These are phyloP conservation scores for Pollenia angustigena DNA, from an alignment of 2,888 invertebrate species.

Conservation along the genomic window DNA sequence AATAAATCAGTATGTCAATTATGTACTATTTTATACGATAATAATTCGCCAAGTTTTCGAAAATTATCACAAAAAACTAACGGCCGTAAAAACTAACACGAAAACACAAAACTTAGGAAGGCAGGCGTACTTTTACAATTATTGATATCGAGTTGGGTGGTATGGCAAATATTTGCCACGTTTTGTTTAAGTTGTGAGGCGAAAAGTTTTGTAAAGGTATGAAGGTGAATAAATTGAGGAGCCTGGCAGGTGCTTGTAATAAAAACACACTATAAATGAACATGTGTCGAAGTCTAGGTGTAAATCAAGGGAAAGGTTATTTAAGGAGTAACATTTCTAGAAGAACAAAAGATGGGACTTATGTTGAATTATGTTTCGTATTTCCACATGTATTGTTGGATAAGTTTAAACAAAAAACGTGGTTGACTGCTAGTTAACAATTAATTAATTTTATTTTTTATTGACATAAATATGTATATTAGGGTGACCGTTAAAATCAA, in stretches of 20 bases:
- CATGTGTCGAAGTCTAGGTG: conserved; percentile 21
- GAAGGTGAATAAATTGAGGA: too few species aligned
- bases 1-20: conserved; percentile 65
- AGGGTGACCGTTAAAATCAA: too few species aligned
- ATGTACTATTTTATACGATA: conserved; percentile 61
- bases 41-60: conserved; percentile 59
- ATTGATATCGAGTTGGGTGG: too few species aligned
- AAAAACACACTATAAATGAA: not conserved
- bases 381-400: too few species aligned
- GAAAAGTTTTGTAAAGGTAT: not conserved
- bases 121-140: not conserved
- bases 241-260: not conserved
- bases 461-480: too few species aligned
- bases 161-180: conserved; percentile 16
- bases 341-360: too few species aligned
- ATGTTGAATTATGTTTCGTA: too few species aligned
- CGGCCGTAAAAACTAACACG: too few species aligned
- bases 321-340: not conserved
- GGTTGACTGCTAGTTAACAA: too few species aligned
- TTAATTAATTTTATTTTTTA: too few species aligned
- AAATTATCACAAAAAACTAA: conserved; percentile 25
- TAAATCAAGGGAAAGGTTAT: conserved; percentile 3
- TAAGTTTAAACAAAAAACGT: too few species aligned
- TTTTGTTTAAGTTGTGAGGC: not conserved
- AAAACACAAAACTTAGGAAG: not conserved